Percentiles rank a stretch among this genome's conserved stretches.
phyloP scores from a whole-genome alignment of 2,113 vertebrate genomes.

The Elaphurus davidianus region DNA sequence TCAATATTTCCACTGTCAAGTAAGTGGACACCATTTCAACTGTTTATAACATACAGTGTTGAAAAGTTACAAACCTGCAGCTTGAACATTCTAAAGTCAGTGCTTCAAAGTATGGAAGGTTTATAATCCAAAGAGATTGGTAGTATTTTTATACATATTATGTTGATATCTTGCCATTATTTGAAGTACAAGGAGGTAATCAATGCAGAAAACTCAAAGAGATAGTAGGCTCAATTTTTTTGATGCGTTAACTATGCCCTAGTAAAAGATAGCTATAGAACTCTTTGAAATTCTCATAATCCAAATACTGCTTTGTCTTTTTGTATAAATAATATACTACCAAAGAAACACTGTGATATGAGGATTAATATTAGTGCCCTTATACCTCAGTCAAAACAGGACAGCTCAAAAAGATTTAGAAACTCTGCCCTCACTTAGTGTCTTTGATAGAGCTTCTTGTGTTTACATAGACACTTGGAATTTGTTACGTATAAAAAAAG shows the following conservation, averaged over 20 bases:
- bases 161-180: background rate
- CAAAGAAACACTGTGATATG: background rate
- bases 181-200: constrained; percentile 3
- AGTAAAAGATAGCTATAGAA: background rate
- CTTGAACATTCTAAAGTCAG: constrained; percentile 17
- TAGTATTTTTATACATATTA: background rate
- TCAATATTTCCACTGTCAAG: background rate
- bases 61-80: background rate
- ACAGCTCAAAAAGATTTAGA: background rate
- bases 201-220: background rate
- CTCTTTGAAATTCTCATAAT: background rate
- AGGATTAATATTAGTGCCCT: background rate
- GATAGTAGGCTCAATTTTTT: background rate
- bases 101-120: background rate
- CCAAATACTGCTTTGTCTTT: background rate
- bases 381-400: background rate
- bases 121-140: background rate
- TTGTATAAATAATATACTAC: background rate
- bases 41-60: background rate
- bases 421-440: background rate
- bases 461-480: background rate
- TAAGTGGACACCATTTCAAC: background rate
- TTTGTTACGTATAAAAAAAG: background rate
- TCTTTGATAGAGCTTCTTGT: constrained; percentile 2
- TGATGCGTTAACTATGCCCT: background rate